These are phyloP conservation scores for Centropus unirufus DNA, from an alignment of 2,113 vertebrate species.

Conservation along the genomic window DNA sequence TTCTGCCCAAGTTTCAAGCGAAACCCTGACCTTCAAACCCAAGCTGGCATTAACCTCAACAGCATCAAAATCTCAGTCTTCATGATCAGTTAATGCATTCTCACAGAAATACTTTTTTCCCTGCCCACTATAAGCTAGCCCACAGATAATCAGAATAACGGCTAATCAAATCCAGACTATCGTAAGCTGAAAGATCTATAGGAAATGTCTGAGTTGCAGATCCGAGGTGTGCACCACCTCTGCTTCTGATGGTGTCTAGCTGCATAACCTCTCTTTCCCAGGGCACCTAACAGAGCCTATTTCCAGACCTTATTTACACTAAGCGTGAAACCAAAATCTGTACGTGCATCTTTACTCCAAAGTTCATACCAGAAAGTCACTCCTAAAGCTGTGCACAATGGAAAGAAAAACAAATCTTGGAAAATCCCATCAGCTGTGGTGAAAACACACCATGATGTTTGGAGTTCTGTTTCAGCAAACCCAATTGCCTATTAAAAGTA, in stretches of 20 bases:
- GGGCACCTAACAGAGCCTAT: not conserved
- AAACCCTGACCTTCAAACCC: not conserved
- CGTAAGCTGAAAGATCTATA: not conserved
- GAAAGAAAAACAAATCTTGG: not conserved
- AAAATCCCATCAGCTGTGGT: not conserved
- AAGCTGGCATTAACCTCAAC: fast-evolving
- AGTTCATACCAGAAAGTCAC: not conserved
- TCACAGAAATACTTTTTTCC: not conserved
- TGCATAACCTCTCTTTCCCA: not conserved
- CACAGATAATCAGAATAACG: not conserved
- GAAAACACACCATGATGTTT: not conserved
- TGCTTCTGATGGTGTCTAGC: not conserved
- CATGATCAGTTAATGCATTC: not conserved
- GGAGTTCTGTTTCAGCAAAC: not conserved
- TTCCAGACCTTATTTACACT: not conserved
- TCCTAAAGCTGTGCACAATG: not conserved
- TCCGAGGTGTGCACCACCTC: too few relatives aligned
- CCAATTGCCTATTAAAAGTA: slow-evolving; percentile 14
- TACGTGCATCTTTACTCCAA: not conserved
- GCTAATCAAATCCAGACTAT: not conserved
- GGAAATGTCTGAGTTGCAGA: not conserved
- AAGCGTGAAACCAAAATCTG: not conserved
- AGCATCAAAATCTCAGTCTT: not conserved
- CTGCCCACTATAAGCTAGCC: not conserved
- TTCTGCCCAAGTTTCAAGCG: not conserved